Conservation (phyloP, 1,140 invertebrate species). For the Anastrepha ludens region DNA sequence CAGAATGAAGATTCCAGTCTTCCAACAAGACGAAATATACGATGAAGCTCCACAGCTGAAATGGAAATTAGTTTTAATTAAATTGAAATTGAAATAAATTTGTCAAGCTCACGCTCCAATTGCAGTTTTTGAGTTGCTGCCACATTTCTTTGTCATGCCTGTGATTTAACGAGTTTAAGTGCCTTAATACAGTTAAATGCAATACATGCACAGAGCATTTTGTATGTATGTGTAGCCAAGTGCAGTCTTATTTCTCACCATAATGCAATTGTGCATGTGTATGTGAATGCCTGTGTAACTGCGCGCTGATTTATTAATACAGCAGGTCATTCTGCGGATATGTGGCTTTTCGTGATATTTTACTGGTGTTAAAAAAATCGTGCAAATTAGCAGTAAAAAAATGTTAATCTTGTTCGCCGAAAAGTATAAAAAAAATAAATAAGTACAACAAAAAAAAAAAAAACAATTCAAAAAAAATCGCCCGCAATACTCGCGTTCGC, state of each 20-base stretch:
- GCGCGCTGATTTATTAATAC: not conserved
- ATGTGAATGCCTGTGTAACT: not conserved
- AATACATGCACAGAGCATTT: not conserved
- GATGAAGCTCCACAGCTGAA: not conserved
- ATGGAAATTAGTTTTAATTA: slow-evolving; percentile 46
- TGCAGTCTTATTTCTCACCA: not conserved
- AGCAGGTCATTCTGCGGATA: not conserved
- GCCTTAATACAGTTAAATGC: not conserved
- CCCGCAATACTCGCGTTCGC: not conserved
- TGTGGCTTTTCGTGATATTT: not conserved
- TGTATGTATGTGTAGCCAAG: not conserved
- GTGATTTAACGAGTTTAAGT: slow-evolving; percentile 39
- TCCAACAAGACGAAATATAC: no score
- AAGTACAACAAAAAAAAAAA: slow-evolving; percentile 26
- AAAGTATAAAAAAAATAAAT: not conserved
- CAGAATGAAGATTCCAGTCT: no score
- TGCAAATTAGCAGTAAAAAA: not conserved
- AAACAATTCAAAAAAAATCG: not conserved
- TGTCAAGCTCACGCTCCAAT: slow-evolving; percentile 25
- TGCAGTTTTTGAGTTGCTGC: not conserved
- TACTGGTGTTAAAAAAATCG: not conserved
- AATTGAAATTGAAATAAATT: slow-evolving; percentile 37
- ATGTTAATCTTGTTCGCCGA: not conserved
- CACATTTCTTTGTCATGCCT: not conserved
- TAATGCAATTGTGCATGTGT: not conserved